A percentile compares a stretch with the other conserved stretches of the same genome.
Evolutionary conservation across 2,888 invertebrate genomes (phyloP).

Genomic region (Shargacucullia verbasci): DNA sequence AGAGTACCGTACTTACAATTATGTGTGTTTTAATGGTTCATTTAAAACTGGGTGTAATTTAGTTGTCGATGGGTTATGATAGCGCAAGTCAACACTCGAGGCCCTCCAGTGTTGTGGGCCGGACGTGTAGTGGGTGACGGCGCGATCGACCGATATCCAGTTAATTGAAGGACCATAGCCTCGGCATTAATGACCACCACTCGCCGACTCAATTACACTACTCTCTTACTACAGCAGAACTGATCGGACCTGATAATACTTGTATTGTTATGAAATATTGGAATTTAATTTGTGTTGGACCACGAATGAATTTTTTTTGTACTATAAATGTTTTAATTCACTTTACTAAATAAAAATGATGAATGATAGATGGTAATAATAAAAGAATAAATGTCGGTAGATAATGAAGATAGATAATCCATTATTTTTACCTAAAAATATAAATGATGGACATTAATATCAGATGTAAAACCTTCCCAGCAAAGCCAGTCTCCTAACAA

Average conservation of each 20-base stretch:
- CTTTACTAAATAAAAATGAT: too few species aligned
- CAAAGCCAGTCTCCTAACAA: not conserved
- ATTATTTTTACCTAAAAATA: too few species aligned
- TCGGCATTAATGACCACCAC: conserved; percentile 46
- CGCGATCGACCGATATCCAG: conserved; percentile 46
- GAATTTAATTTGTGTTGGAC: not conserved
- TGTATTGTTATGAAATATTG: conserved; percentile 4
- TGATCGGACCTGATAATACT: conserved; percentile 15
- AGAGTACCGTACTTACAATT: conserved; percentile 4
- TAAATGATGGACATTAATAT: too few species aligned
- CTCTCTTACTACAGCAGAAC: conserved; percentile 24
- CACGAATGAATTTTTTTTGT: not conserved
- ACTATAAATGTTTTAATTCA: too few species aligned
- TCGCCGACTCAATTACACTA: conserved; percentile 44
- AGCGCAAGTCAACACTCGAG: conserved; percentile 32
- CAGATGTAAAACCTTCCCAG: too few species aligned
- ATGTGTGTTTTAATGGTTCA: not conserved
- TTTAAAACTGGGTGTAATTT: conserved; percentile 5
- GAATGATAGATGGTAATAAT: too few species aligned
- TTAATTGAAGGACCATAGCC: conserved; percentile 57
- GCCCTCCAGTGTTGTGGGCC: conserved; percentile 27
- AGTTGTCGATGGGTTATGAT: conserved; percentile 18
- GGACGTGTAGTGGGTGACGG: conserved; percentile 52
- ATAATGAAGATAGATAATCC: too few species aligned
- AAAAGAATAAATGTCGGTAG: too few species aligned